Conservation (phyloP, 2,888 invertebrate genomes). For the Aphodius sticticus region DNA sequence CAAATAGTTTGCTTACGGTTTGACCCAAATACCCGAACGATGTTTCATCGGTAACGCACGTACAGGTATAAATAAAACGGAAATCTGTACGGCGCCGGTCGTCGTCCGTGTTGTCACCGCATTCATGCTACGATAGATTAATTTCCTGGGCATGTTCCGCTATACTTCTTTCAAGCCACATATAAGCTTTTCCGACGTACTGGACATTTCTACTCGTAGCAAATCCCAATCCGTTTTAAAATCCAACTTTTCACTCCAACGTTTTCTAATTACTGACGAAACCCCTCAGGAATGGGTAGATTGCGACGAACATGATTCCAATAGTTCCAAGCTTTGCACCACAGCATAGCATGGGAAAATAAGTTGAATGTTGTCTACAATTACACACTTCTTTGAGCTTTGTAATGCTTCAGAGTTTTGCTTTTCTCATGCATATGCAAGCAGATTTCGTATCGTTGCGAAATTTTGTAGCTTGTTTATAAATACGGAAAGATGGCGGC, state of each 20-base stretch:
- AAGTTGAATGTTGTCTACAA: too few relatives aligned
- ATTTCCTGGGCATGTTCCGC: not conserved
- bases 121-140: not conserved
- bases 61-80: slow-evolving; percentile 4
- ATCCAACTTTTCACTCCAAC: not conserved
- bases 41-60: not conserved
- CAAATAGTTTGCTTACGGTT: not conserved
- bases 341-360: too few relatives aligned
- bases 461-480: too few relatives aligned
- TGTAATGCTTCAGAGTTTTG: too few relatives aligned
- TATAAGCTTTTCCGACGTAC: not conserved
- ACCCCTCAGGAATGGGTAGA: too few relatives aligned
- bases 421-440: too few relatives aligned
- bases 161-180: not conserved
- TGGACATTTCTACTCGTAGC: not conserved
- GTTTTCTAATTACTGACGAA: not conserved
- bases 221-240: not conserved
- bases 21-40: not conserved
- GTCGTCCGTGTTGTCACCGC: not conserved
- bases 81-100: not conserved
- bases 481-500: too few relatives aligned
- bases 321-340: too few relatives aligned
- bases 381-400: too few relatives aligned
- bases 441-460: too few relatives aligned
- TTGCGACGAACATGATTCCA: too few relatives aligned